Conservation (phyloP, 2,113 vertebrate genomes). For the Rostratula benghalensis region DNA sequence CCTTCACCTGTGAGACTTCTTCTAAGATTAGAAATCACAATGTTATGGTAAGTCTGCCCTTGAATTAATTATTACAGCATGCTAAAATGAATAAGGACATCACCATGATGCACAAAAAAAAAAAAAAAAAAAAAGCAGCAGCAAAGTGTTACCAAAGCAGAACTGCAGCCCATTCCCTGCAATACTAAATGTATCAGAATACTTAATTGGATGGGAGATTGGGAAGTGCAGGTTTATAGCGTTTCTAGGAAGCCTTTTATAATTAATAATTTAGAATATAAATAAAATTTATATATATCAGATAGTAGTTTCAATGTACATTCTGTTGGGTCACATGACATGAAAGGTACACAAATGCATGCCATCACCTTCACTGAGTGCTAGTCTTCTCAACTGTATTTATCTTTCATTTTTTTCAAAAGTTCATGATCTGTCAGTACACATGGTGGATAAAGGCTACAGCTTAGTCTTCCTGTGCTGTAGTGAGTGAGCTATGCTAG, state of each 20-base stretch:
- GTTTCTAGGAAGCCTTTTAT: not conserved
- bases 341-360: not conserved
- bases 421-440: not conserved
- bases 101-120: not conserved
- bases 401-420: not conserved
- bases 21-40: not conserved
- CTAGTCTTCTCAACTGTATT: not conserved
- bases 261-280: constrained; percentile 46
- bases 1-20: not conserved
- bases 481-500: not conserved
- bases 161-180: not conserved
- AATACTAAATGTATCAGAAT: not conserved
- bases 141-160: not conserved
- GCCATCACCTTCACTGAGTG: not conserved
- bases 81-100: not conserved
- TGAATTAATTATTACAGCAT: not conserved
- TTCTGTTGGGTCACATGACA: not conserved
- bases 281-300: not conserved
- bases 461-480: not conserved
- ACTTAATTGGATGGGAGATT: not conserved
- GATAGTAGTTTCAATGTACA: not conserved
- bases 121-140: not conserved
- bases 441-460: not conserved
- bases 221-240: not conserved
- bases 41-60: not conserved